Evolutionary conservation across 2,888 invertebrate genomes (phyloP), one percentile per base, ranked within the genome.

Genomic region (Oscheius sp.): DNA sequence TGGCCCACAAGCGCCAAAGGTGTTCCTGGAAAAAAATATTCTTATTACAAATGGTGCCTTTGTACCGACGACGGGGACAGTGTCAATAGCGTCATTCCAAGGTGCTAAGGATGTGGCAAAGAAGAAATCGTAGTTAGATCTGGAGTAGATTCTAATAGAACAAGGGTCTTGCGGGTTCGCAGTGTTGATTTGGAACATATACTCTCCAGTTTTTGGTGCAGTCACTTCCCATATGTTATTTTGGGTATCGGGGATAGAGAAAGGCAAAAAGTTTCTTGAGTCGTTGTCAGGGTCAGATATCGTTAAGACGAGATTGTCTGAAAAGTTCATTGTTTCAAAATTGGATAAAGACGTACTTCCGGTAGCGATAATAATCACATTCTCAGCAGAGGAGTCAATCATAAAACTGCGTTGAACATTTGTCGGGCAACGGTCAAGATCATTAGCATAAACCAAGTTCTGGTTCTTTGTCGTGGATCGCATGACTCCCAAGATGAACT

Each of bases 111-210:
- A 75, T 0, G 76, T 76, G 18, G 72, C 81, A 49, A 79, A 58
- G 70, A 80, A 84, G 12, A 85, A 72, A 35, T 85, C 83, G 68
- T 82, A 84, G 41, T 79, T 75, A 1, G 82, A 82, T 41, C 79
- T 76, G n/a, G 81, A 78, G 66, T 79, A 73, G 23, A 85, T 79
- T 25, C 85, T 78, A 74, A 79, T 81, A 9, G 80, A 79, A 70
- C 84, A 85, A 35, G 61, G 45, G 16, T 56, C 23, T 21, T 53
- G 64, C 25, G 25, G 63, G 21, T 58, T 18, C 1, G 58, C 59
- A 1, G 59, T 25, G 5, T 21, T 3, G 49, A 79, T 49, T 16
- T 43, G 23, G 72, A 63, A 80, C 46, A 80, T 25, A 59, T 75
- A 74, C 25, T 74, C 52, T 45, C 71, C 70, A 18, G 18, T n/a